These are phyloP conservation scores for Cydia splendana DNA, from an alignment of 1,140 invertebrate species.

Conservation along the genomic window DNA sequence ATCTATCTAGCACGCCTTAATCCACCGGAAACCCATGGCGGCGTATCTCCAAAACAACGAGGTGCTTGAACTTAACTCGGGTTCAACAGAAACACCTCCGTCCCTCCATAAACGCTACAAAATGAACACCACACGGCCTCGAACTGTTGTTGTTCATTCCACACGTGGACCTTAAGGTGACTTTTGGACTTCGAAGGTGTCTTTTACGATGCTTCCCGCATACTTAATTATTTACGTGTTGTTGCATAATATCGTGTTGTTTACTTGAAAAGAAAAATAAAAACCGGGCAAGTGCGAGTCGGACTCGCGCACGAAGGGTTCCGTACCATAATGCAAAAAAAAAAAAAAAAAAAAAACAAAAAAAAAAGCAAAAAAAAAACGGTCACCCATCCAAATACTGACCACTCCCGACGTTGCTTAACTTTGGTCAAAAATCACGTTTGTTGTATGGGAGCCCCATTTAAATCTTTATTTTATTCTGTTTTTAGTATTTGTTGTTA, in stretches of 20 bases:
- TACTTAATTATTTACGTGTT: background rate
- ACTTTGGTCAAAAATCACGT: no score
- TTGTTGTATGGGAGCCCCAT: no score
- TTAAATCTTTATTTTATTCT: no score
- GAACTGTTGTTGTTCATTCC: background rate
- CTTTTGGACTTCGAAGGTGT: no score
- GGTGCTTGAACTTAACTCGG: constrained; percentile 22
- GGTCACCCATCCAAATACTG: no score
- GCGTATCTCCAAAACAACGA: constrained; percentile 24
- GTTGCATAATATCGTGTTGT: background rate
- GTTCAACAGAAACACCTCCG: constrained; percentile 8
- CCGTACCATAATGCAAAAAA: no score
- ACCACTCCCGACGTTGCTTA: no score
- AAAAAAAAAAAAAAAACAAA: no score
- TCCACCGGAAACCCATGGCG: constrained; percentile 16
- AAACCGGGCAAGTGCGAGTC: no score
- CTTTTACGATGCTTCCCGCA: background rate
- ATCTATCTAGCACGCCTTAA: background rate
- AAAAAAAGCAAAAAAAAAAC: no score
- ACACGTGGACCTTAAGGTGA: background rate
- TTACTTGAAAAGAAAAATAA: background rate
- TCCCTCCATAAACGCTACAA: background rate
- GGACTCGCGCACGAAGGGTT: no score
- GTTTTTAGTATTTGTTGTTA: no score
- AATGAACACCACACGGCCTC: background rate